phyloP scores from a whole-genome alignment of 1,140 invertebrate species.

The Armadillidium nasatum region DNA sequence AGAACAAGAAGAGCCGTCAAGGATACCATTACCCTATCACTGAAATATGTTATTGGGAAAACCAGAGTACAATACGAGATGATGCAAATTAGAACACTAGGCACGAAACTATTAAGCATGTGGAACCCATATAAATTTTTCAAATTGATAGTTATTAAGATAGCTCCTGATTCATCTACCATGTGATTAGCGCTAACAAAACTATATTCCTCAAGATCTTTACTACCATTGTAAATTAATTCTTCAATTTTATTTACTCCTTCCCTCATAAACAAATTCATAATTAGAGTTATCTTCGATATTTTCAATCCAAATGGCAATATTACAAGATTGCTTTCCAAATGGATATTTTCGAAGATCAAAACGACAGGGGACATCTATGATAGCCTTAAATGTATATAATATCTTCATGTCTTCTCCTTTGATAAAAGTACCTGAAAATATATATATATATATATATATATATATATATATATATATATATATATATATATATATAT shows the following conservation, averaged over 20 bases:
- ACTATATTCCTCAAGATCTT: not conserved
- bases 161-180: not conserved
- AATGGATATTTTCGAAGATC: conserved; percentile 22
- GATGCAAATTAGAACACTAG: conserved; percentile 17
- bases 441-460: conserved; percentile 16
- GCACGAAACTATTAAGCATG: conserved; percentile 23
- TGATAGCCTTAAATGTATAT: not conserved
- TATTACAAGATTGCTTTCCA: conserved; percentile 17
- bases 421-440: conserved; percentile 3
- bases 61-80: not conserved
- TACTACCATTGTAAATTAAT: not conserved
- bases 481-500: not conserved
- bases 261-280: not conserved
- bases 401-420: not conserved
- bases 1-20: conserved; percentile 16
- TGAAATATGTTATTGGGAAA: conserved; percentile 17
- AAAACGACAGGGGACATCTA: conserved; percentile 20
- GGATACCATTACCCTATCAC: conserved; percentile 21
- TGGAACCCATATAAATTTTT: conserved; percentile 19
- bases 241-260: too few species aligned
- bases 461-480: conserved; percentile 1
- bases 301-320: conserved; percentile 1
- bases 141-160: not conserved
- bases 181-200: too few species aligned
- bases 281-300: not conserved